Base-by-base conservation (phyloP, 2,797 vertebrate species). In the Acrossocheilus fasciatus region DNA sequence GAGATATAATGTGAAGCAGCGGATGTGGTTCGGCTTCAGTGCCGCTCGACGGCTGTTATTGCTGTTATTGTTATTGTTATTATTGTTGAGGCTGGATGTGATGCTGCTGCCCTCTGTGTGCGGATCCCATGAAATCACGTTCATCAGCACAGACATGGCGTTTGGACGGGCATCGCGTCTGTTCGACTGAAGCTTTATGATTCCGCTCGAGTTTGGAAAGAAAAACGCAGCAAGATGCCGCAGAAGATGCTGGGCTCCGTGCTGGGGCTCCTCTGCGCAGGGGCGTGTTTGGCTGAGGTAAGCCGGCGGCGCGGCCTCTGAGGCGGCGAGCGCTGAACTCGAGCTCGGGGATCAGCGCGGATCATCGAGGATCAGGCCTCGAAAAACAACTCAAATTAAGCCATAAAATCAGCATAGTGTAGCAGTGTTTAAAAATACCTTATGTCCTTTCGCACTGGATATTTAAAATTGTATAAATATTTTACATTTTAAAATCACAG, bases 231-330 rank as follows among this genome's bases (percentile, higher is more conserved):
- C 93, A 93, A 93, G 92, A 96, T 96, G 96, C 93, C 92, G 84
- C 95, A 94, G 93, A 96, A 94, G 94, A 91, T 93, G 82, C 92
- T 96, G 95, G 94, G 94, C 93, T 94, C 94, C 93, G 89, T 96
- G 93, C 92, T 95, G 93, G 95, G 92, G 88, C 92, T 96, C 83
- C 94, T 96, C 88, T 96, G 91, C 91, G 93, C 95, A 84, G 95
- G 94, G 93, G 92, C 94, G 70, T 94, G 93, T 93, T 90, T 96
- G 90, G 95, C 94, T 89, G 95, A 96, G 96, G 96, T 96, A 95
- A 95, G 95, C 91, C 88, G 66, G n/a, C 34, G 75, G 75, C 76
- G 30, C 73, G 82, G 87, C 86, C 79, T 86, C 10, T 23, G 30
- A 34, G 57, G 86, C 91, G 94, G 92, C 17, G 2, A 14, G 15